Percentiles rank a stretch among this genome's conserved stretches.
phyloP scores from a whole-genome alignment of 1,140 invertebrate genomes.

The Steinernema khuongi region DNA sequence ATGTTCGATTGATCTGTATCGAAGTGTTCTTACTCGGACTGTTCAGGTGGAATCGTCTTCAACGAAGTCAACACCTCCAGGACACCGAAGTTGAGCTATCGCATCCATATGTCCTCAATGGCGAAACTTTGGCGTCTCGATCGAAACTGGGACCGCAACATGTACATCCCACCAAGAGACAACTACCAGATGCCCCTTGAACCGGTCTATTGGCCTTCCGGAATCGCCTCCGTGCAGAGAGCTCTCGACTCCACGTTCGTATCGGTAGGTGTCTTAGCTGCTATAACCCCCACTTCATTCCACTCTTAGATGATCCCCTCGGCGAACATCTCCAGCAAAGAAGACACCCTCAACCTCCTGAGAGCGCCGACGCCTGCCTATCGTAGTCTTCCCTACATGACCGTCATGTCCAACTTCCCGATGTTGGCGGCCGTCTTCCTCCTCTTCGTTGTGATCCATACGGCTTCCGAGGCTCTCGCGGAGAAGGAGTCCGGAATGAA shows the following conservation, averaged over 20 bases:
- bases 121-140: neutral
- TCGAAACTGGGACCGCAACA: neutral
- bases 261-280: neutral
- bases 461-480: neutral
- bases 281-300: neutral
- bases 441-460: neutral
- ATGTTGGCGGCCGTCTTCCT: neutral
- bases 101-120: neutral
- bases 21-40: neutral
- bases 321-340: neutral
- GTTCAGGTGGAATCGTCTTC: neutral
- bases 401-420: neutral
- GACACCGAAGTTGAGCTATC: neutral
- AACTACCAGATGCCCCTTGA: neutral
- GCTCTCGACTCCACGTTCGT: neutral
- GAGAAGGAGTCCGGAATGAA: constrained; percentile 9
- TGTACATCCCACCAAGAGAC: constrained; percentile 1
- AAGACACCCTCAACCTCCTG: neutral
- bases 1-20: neutral
- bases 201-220: neutral
- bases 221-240: neutral
- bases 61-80: neutral
- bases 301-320: neutral
- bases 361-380: neutral
- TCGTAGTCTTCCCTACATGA: neutral